These are phyloP conservation scores for Leptopilina syphax DNA, from an alignment of 2,888 invertebrate genomes.

Conservation along the genomic window DNA sequence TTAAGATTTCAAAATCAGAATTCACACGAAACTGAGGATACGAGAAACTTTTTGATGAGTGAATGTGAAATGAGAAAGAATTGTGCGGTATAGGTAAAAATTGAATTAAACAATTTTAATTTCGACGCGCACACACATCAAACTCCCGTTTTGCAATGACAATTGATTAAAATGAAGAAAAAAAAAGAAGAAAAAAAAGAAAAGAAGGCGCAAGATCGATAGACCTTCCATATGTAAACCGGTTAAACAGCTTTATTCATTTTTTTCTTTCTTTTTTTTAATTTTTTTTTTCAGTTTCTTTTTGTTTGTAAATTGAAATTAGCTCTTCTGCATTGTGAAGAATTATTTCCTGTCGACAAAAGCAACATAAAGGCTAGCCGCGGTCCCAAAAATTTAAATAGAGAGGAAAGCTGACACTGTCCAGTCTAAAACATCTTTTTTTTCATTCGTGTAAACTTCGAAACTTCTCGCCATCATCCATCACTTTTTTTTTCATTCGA, in stretches of 20 bases:
- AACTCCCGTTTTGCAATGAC: constrained; percentile 48
- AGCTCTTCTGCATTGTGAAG: constrained; percentile 40
- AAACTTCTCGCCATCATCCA: constrained; percentile 33
- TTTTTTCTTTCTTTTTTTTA: constrained; percentile 1
- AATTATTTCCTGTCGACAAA: constrained; percentile 41
- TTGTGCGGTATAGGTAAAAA: not conserved
- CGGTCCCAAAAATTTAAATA: constrained; percentile 44
- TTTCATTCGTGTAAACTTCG: constrained; percentile 41
- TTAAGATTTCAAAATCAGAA: not conserved
- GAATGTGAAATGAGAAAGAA: constrained; percentile 28
- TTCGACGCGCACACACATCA: constrained; percentile 12
- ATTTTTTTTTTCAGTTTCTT: not conserved
- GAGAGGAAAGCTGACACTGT: constrained; percentile 43
- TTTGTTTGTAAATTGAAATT: constrained; percentile 45
- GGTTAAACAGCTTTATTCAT: constrained; percentile 48
- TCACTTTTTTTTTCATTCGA: constrained; percentile 39
- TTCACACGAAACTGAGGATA: constrained; percentile 20
- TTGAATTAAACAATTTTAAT: constrained; percentile 37
- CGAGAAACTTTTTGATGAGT: not conserved
- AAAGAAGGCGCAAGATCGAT: constrained; percentile 52
- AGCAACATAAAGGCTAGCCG: constrained; percentile 39
- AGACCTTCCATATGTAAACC: constrained; percentile 49
- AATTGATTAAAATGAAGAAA: constrained; percentile 52
- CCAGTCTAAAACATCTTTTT: constrained; percentile 35
- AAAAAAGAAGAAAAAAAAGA: constrained; percentile 46